Base-by-base conservation (phyloP, 2,888 invertebrate genomes). In the Brachyptera putata region DNA sequence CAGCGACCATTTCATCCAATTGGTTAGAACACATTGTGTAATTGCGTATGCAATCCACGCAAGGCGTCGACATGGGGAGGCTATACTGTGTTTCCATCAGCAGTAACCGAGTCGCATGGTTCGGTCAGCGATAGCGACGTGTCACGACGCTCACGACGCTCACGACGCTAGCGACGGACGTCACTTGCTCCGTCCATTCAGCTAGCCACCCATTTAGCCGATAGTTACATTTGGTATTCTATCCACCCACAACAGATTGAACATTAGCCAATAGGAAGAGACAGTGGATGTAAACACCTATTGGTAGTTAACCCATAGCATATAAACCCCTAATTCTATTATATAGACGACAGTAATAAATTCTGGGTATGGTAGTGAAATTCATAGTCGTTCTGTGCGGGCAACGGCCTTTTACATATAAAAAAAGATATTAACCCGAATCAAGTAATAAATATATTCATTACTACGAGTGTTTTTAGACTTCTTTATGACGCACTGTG, bases 381-480 rank as follows among this genome's bases (percentile, higher is more conserved):
- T 30, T 30, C 30, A 30, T 30, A 11, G 30, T 11, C 11, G 30
- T 5, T 11, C 30, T 30, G 30, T 5, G n/a, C n/a, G n/a, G n/a
- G n/a, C n/a, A n/a, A n/a, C n/a, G n/a, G n/a, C n/a, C n/a, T n/a
- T n/a, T n/a, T n/a, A n/a, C n/a, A n/a, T n/a, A n/a, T n/a, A n/a
- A n/a, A n/a, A n/a, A 7, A 30, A 7, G 30, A 30, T 11, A 30
- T 30, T n/a, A 30, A 5, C 30, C 11, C 11, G 30, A 30, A 30
- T 30, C 5, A 30, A 7, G 30, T 30, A 5, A 30, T 30, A 30
- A 30, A 30, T 30, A 30, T 30, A 30, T 7, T 16, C 46, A 46
- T 46, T 46, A 46, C 21, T 46, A 21, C 3, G 46, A 46, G 46
- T 46, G 46, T 46, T 21, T 43, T 46, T 46, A n/a, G 46, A 21